Evolutionary conservation across 2,888 invertebrate genomes (phyloP), one percentile per base, ranked within the genome.

Genomic region (Venusia cambrica): DNA sequence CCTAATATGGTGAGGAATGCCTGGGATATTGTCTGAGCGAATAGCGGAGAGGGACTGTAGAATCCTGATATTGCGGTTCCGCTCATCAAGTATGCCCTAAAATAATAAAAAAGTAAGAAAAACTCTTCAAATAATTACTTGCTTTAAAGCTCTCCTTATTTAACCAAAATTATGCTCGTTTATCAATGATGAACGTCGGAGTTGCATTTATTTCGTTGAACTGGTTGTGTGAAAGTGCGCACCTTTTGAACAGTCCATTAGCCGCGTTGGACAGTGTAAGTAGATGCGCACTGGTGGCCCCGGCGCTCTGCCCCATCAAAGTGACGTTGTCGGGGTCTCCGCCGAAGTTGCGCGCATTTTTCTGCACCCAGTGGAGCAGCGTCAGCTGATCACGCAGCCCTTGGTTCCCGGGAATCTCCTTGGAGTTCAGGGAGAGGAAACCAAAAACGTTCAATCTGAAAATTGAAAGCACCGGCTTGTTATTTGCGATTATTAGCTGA

Each of bases 301-400:
- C 85, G 2, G 84, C 81, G 58, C 87, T 87, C 48, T 87, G 83
- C 0, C 87, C 87, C 10, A 61, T 78, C 3, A 87, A 35, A 0
- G 87, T 87, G 34, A 87, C 71, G 31, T 75, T 59, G 15, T 62
- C 44, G 1, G 81, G 77, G 52, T 87, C 66, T 5, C 85, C 87
- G 1, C 87, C 85, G 43, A 87, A 87, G 6, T 44, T 28, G 1
- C 43, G 41, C 3, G 76, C 80, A 50, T 87, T 87, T 18, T 39
- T 40, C 42, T 54, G 62, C 51, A 87, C 77, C 87, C 87, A 87
- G 14, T 61, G 62, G 43, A 87, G 65, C 34, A 85, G 56, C 7
- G 80, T 75, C 27, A 85, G 57, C 45, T 67, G 62, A 51, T 87
- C 87, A 1, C 85, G 73, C n/a, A 87, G 59, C 1, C 81, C 87